Conservation (phyloP, 2,888 invertebrate species). For the Drosophila cyrtoloma region DNA sequence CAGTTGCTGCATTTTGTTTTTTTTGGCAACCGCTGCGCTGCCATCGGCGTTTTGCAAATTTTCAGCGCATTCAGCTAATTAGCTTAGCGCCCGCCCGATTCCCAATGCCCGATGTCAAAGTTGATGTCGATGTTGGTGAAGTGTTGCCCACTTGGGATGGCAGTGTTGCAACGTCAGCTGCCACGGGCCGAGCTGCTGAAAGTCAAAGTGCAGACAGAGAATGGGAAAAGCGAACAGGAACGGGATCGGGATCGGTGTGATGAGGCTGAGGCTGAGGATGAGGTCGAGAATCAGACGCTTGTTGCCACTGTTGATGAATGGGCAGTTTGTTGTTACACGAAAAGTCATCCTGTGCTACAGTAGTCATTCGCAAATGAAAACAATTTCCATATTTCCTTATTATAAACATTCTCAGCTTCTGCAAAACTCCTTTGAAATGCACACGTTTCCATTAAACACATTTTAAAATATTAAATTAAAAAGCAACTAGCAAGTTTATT, state of each 20-base stretch:
- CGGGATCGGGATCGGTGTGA: slow-evolving; percentile 2
- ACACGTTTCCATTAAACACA: too few relatives aligned
- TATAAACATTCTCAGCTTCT: background rate
- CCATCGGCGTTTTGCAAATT: slow-evolving; percentile 54
- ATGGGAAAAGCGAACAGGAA: background rate
- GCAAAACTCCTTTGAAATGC: background rate
- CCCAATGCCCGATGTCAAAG: background rate
- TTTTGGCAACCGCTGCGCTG: slow-evolving; percentile 52
- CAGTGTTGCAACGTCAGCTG: slow-evolving; percentile 42
- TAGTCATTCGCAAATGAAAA: background rate
- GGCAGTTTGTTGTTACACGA: slow-evolving; percentile 51
- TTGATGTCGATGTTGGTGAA: slow-evolving; percentile 14
- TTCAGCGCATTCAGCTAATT: slow-evolving; percentile 49
- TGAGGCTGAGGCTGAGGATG: slow-evolving; percentile 7
- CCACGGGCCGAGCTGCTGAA: slow-evolving; percentile 17
- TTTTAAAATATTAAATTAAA: too few relatives aligned
- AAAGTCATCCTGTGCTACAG: slow-evolving; percentile 24
- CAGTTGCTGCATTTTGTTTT: slow-evolving; percentile 21
- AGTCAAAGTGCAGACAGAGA: slow-evolving; percentile 52
- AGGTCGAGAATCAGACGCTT: background rate
- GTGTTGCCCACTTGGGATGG: slow-evolving; percentile 21
- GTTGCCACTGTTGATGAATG: slow-evolving; percentile 55
- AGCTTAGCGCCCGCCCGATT: slow-evolving; percentile 35
- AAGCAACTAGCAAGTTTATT: too few relatives aligned
- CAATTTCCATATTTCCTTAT: background rate